Base-by-base conservation (phyloP, 2,113 vertebrate genomes). In the Clinocottus analis region DNA sequence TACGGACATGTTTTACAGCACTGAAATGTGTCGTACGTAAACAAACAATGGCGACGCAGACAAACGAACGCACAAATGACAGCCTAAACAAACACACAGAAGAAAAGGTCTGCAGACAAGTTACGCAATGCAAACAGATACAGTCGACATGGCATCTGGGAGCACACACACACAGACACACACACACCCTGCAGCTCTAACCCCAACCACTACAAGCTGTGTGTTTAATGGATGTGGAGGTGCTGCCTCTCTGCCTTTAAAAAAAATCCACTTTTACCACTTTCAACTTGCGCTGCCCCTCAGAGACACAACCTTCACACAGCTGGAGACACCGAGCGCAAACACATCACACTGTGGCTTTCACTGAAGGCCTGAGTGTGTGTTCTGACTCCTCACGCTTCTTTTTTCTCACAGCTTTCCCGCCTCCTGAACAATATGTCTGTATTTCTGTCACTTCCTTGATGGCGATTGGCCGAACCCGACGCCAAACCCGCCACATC, bases 211-310 rank as follows among this genome's bases (percentile, higher is more conserved):
- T 83, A 85, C 79, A 89, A 82, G 71, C 75, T 63, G 85, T 89
- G 91, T 87, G 81, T 81, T 83, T 92, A 90, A 91, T 76, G 79
- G 89, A 80, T 85, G 85, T 23, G 35, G 83, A 89, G 89, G 85
- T 89, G 83, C 72, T 4, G 29, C 29, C 79, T 80, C 65, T 35
- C 64, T 85, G 67, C 68, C 78, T 86, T 83, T 75, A 10, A 49
- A 49, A 88, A 91, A 90, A 55, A n/a, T n/a, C n/a, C 35, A 82
- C 81, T 85, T 93, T 87, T 83, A 92, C 84, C 75, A 72, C 80
- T 85, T 85, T 84, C 41, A 86, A 85, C 88, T 88, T 92, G 86
- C 91, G 87, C 58, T 85, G 53, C 62, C 80, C 71, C 33, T 63
- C 77, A 39, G 73, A 85, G 74, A 87, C 76, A 79, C 72, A 83